Evolutionary conservation across 2,797 vertebrate genomes (phyloP).

Genomic region (Bovichtus variegatus): DNA sequence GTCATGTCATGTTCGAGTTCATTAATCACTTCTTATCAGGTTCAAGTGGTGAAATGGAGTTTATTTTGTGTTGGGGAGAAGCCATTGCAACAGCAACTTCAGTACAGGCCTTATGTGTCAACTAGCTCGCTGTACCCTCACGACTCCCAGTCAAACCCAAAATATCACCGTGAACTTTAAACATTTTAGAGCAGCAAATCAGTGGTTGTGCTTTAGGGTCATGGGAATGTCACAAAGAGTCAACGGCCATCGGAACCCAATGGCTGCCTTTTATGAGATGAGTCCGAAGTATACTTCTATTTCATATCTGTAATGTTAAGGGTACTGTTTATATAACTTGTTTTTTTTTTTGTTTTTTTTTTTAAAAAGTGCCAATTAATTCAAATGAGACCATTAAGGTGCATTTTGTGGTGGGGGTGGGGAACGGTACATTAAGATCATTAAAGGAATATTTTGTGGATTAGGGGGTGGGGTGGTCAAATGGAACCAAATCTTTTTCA

Average conservation of each 20-base stretch:
- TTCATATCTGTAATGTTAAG: constrained; percentile 85
- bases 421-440: constrained; percentile 57
- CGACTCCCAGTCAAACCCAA: constrained; percentile 34
- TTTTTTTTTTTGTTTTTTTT: constrained; percentile 73
- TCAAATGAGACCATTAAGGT: constrained; percentile 84
- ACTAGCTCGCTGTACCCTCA: constrained; percentile 51
- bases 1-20: constrained; percentile 61
- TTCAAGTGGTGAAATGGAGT: constrained; percentile 56
- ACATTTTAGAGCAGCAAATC: constrained; percentile 40
- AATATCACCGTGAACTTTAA: constrained; percentile 48
- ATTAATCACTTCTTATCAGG: constrained; percentile 59
- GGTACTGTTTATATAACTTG: constrained; percentile 85
- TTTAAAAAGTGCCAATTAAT: constrained; percentile 86
- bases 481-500: constrained; percentile 84
- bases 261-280: constrained; percentile 73
- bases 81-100: constrained; percentile 68
- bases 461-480: constrained; percentile 57
- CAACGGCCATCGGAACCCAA: constrained; percentile 47
- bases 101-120: constrained; percentile 72
- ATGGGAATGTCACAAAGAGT: constrained; percentile 57
- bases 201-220: constrained; percentile 39
- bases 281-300: constrained; percentile 79
- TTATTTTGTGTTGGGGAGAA: constrained; percentile 63
- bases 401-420: constrained; percentile 68
- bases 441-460: constrained; percentile 74